Base-by-base conservation (phyloP, 2,888 invertebrate species). In the Heteromyza rotundicornis region DNA sequence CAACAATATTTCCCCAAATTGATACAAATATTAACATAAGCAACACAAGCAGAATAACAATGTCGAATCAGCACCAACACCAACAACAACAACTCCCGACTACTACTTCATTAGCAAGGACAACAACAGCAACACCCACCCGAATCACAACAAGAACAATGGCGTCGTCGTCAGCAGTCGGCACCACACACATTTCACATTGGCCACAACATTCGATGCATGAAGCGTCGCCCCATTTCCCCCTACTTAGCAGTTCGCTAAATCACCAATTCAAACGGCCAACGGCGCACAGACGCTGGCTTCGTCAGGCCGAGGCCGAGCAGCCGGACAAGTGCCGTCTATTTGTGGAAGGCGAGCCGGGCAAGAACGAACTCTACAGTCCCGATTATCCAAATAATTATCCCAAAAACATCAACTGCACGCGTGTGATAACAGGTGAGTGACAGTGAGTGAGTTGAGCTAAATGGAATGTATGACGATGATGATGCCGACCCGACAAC, bases 361-460 rank as follows among this genome's bases (percentile, higher is more conserved):
- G 80, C n/a, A 86, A 86, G 71, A 84, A 84, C 70, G 89, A 89
- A 74, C 88, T 92, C 75, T 89, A 87, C 78, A 90, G 90, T 70
- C 91, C 92, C 0, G 87, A 88, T 67, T 89, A 87, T 82, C 90
- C 90, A 10, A 85, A 84, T 57, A 80, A 85, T 61, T 92, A 92
- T 82, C 89, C 90, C 8, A 88, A 88, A 72, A 85, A 87, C 69
- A 87, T 88, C 27, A 87, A 89, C 72, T 92, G 92, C 79, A 86
- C 88, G 61, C 85, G 86, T 63, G 84, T 89, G 19, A 84, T 92
- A 63, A 85, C 86, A 84, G 91, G 92, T 91, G 80, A 86, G 86
- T 81, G n/a, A 27, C 10, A 27, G 10, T 27, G n/a, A n/a, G n/a
- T n/a, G n/a, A n/a, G n/a, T n/a, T n/a, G n/a, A n/a, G n/a, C n/a